Conservation (phyloP, 2,797 vertebrate genomes). For the Lagocephalus sceleratus region DNA sequence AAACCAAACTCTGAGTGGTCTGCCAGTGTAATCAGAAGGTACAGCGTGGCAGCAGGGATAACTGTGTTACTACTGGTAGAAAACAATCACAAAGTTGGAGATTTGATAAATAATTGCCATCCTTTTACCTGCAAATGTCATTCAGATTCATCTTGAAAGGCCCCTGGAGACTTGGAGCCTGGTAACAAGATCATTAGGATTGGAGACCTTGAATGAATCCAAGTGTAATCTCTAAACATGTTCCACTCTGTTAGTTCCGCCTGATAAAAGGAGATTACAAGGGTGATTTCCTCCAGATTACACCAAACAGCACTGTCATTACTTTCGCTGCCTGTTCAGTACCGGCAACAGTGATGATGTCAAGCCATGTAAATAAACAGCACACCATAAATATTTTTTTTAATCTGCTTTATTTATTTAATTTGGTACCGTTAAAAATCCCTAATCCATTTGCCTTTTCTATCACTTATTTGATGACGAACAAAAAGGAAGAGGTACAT, state of each 20-base stretch:
- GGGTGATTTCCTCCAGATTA: constrained; percentile 68
- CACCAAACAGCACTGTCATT: constrained; percentile 17
- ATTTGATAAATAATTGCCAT: too few relatives aligned
- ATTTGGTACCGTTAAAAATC: constrained; percentile 37
- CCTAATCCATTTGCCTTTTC: constrained; percentile 52
- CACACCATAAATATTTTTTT: neutral
- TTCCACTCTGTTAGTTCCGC: constrained; percentile 34
- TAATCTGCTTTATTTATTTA: neutral
- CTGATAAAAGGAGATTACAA: constrained; percentile 72
- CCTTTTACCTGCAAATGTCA: neutral
- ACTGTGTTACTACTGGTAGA: too few relatives aligned
- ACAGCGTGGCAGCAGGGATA: too few relatives aligned
- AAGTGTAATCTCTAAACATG: constrained; percentile 53
- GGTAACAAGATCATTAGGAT: constrained; percentile 33
- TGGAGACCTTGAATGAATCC: constrained; percentile 36
- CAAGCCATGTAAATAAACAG: constrained; percentile 2
- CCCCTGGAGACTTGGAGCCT: too few relatives aligned
- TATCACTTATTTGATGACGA: constrained; percentile 54
- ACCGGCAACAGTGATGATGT: constrained; percentile 3
- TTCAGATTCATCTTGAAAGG: neutral
- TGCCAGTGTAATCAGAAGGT: too few relatives aligned
- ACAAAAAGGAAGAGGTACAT: constrained; percentile 19
- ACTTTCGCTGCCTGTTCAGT: constrained; percentile 5
- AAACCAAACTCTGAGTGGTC: too few relatives aligned
- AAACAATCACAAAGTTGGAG: too few relatives aligned